Percentiles rank a stretch among this genome's conserved stretches.
Evolutionary conservation across 2,113 vertebrate species (phyloP).

Genomic region (Nanorana parkeri): DNA sequence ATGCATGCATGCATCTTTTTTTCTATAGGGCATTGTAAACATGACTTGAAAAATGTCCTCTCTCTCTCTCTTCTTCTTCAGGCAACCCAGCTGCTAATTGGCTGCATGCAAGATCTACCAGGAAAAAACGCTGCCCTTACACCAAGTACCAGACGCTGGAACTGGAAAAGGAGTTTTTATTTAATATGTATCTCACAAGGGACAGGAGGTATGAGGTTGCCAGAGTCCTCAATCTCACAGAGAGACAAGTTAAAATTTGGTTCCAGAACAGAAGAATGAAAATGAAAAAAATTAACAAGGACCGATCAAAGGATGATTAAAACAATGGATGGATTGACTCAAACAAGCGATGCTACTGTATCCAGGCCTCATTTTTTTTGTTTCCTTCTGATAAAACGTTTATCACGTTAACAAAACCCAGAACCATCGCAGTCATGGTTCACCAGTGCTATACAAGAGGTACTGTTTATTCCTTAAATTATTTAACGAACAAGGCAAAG

Average conservation of each 20-base stretch:
- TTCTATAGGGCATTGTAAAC: background rate
- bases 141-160: conserved; percentile 97
- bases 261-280: conserved; percentile 99
- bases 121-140: conserved; percentile 97
- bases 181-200: conserved; percentile 99
- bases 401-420: conserved; percentile 65
- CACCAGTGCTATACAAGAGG: conserved; percentile 68
- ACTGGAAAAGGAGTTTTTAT: conserved; percentile 97
- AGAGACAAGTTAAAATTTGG: conserved; percentile 99
- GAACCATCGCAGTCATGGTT: conserved; percentile 63
- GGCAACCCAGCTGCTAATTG: conserved; percentile 96
- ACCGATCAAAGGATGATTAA: conserved; percentile 89
- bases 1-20: background rate
- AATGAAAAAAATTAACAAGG: conserved; percentile 99
- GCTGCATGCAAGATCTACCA: conserved; percentile 96
- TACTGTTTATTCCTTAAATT: conserved; percentile 72
- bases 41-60: background rate
- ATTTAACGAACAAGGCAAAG: conserved; percentile 65
- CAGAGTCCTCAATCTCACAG: conserved; percentile 91
- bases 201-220: conserved; percentile 97
- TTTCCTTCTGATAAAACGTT: conserved; percentile 59
- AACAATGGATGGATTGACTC: conserved; percentile 57
- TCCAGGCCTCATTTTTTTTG: conserved; percentile 68
- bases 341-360: conserved; percentile 63
- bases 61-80: conserved; percentile 69